phyloP scores from a whole-genome alignment of 2,797 vertebrate genomes.

The Thunnus albacares region DNA sequence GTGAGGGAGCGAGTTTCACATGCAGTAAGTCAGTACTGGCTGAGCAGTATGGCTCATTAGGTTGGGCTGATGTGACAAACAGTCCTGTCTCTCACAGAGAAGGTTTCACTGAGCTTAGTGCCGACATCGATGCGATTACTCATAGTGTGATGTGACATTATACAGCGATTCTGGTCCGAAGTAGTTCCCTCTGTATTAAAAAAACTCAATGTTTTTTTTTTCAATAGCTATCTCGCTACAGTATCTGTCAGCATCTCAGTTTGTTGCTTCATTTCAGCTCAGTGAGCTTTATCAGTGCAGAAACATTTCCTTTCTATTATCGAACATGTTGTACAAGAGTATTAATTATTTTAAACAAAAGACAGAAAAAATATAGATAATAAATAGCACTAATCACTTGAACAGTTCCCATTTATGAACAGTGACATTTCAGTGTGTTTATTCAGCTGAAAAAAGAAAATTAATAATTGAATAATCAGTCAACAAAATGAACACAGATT shows the following conservation, averaged over 20 bases:
- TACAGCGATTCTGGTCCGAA: slow-evolving; percentile 16
- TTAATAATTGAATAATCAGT: slow-evolving; percentile 67
- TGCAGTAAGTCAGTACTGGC: slow-evolving; percentile 54
- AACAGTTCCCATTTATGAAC: slow-evolving; percentile 49
- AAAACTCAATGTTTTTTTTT: neutral
- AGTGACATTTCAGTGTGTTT: slow-evolving; percentile 61
- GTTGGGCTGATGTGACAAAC: slow-evolving; percentile 66
- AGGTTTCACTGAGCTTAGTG: slow-evolving; percentile 38
- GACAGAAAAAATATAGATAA: neutral
- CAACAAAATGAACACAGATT: slow-evolving; percentile 59
- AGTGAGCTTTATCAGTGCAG: slow-evolving; percentile 1
- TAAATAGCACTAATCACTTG: slow-evolving; percentile 26
- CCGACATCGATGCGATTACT: slow-evolving; percentile 42
- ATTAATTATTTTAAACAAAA: slow-evolving; percentile 15
- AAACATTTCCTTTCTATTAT: neutral
- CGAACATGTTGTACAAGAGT: neutral
- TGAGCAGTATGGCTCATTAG: slow-evolving; percentile 67
- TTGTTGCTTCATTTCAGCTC: slow-evolving; percentile 17
- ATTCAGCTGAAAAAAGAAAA: slow-evolving; percentile 31
- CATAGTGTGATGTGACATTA: slow-evolving; percentile 41
- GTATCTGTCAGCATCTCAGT: neutral
- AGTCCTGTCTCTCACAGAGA: slow-evolving; percentile 32
- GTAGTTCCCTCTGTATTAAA: slow-evolving; percentile 28
- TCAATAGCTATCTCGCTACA: neutral
- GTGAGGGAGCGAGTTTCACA: slow-evolving; percentile 38